These are phyloP conservation scores for Asobara japonica DNA, from an alignment of 1,140 invertebrate genomes.

Conservation along the genomic window DNA sequence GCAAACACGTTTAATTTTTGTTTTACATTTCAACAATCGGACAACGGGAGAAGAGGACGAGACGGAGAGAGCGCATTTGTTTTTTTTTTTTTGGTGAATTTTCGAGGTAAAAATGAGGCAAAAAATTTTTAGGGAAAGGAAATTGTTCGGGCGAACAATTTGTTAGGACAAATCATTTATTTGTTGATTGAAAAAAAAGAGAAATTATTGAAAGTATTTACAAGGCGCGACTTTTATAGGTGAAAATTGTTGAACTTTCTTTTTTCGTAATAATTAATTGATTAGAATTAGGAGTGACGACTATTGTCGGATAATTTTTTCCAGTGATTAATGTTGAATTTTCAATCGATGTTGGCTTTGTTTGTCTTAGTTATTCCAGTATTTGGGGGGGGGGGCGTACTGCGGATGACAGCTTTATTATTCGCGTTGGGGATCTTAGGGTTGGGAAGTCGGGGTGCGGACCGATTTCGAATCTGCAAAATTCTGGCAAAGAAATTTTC, in stretches of 20 bases:
- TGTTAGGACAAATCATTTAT: neutral
- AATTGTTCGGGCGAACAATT: neutral
- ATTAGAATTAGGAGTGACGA: neutral
- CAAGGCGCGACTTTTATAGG: neutral
- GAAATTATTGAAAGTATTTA: slow-evolving; percentile 14
- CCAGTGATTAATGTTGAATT: slow-evolving; percentile 4
- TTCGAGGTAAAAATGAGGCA: neutral
- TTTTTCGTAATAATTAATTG: neutral
- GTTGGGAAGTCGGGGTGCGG: no score
- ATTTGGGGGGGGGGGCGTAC: neutral
- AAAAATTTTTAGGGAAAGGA: neutral
- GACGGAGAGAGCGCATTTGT: neutral
- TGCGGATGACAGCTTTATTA: neutral
- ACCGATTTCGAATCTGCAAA: neutral
- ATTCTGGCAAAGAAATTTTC: neutral
- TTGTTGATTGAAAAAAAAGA: neutral
- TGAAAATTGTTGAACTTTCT: slow-evolving; percentile 9
- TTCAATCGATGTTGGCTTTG: slow-evolving; percentile 4
- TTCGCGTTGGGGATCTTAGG: neutral
- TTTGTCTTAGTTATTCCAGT: neutral
- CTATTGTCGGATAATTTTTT: neutral
- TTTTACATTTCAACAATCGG: neutral
- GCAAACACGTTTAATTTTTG: no score
- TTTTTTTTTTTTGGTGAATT: neutral
- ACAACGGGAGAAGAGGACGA: slow-evolving; percentile 5